Percentiles rank a stretch among this genome's conserved stretches.
phyloP scores from a whole-genome alignment of 2,888 invertebrate genomes.

The Mamestra brassicae region DNA sequence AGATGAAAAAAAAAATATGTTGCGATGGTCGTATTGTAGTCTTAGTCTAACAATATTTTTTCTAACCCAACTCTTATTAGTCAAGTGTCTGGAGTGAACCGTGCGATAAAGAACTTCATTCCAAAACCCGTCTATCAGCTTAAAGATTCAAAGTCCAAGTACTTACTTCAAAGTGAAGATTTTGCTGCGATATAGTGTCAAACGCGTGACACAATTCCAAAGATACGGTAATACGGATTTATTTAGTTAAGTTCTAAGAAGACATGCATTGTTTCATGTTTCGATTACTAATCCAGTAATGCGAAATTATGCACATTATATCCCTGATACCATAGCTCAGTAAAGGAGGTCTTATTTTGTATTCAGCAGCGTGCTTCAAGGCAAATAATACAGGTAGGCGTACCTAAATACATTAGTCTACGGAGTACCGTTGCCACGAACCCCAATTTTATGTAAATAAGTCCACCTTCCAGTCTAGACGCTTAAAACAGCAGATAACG shows the following conservation, averaged over 20 bases:
- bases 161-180: not conserved
- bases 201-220: constrained; percentile 20
- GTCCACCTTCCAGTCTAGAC: constrained; percentile 52
- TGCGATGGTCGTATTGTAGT: too few species aligned
- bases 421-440: constrained; percentile 34
- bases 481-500: constrained; percentile 46
- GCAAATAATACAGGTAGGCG: not conserved
- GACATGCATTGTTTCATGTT: constrained; percentile 17
- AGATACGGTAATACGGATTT: not conserved
- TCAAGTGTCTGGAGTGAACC: too few species aligned
- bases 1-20: too few species aligned
- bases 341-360: constrained; percentile 25
- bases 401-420: not conserved
- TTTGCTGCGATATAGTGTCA: not conserved
- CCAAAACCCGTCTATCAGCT: not conserved
- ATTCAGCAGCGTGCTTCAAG: constrained; percentile 16
- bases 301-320: constrained; percentile 17
- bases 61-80: too few species aligned
- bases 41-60: too few species aligned
- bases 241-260: constrained; percentile 26
- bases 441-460: constrained; percentile 49
- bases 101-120: too few species aligned
- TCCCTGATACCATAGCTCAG: constrained; percentile 4
- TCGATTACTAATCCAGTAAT: constrained; percentile 29
- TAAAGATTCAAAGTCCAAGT: not conserved